Evolutionary conservation across 2,797 vertebrate species (phyloP), one percentile per base, ranked within the genome.

Genomic region (Sebastiscus albofasciatus): DNA sequence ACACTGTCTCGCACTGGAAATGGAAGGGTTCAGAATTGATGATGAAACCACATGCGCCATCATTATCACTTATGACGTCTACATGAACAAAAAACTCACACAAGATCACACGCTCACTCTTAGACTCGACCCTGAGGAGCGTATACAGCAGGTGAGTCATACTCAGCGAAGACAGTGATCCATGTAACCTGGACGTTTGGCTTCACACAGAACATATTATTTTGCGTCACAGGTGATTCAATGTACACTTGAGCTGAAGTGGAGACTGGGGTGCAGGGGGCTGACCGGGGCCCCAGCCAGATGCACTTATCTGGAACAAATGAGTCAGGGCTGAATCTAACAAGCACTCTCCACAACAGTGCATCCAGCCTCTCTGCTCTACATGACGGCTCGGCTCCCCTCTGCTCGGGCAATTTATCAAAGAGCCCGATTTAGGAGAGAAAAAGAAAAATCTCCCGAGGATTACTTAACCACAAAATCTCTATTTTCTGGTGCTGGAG

Each of bases 381-480:
- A 81, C 87, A 90, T 87, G 86, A 89, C 60, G 73, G 81, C 82
- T 80, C 49, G n/a, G 83, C 85, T 81, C 81, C 80, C 58, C 72
- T 81, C 74, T 54, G 79, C 72, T 68, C 71, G 60, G 66, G 78
- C 88, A 88, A 92, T 93, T 92, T 85, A 93, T 93, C 87, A 90
- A 85, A 87, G 34, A 84, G 67, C 33, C 42, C 5, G 20, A 88
- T 54, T 68, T 52, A 83, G 67, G n/a, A 14, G 10, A 49, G 13
- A 20, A 34, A 62, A 49, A 59, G 6, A 36, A 79, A 31, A 80
- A 68, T 52, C 75, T 71, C 73, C 39, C 4, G 65, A 67, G 80
- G 67, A 87, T 79, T 80, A 85, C 27, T 77, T 76, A 87, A 71
- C 78, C 69, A 83, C 65, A 75, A 74, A 81, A 76, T 58, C 54